Evolutionary conservation across 2,797 vertebrate species (phyloP), one percentile per base, ranked within the genome.

Genomic region (Pipistrellus nathusii): DNA sequence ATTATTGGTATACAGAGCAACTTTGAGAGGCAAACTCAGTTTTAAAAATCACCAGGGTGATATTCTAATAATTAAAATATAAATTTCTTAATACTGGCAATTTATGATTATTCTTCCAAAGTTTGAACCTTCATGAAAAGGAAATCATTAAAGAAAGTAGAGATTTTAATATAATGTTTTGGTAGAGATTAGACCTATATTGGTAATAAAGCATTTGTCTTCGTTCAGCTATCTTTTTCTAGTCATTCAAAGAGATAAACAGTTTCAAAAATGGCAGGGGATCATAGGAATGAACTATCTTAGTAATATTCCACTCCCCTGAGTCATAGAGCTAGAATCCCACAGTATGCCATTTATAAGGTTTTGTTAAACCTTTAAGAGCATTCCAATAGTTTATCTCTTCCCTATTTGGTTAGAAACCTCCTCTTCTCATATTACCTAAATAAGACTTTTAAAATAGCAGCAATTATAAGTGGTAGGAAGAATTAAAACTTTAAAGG

Each of bases 351-450:
- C 95, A 92, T 97, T 96, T 96, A 95, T 84, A 88, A 96, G 73
- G 91, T 84, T 97, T 96, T 97, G 96, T 92, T 94, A 97, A 97
- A 96, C 14, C 11, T 96, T 95, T 95, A 93, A 97, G 92, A 90
- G 64, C 46, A 94, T 95, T 97, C 84, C 95, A 94, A 81, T 92
- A 95, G 92, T 94, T 93, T 93, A 95, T 62, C 93, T 93, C 46
- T 84, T 85, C 32, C 21, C 80, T 86, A 72, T 85, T 90, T 96
- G 87, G 75, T 92, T 88, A 77, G 48, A 59, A 95, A 20, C 8
- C 1, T 90, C 59, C 71, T 92, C 46, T 83, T 89, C 66, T 90
- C 75, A 71, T 90, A 53, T 86, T 86, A 94, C 18, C 9, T 73
- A 66, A 94, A 89, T 68, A 68, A 32, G 94, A 91, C 71, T 96